Evolutionary conservation across 2,797 vertebrate genomes (phyloP), one percentile per base, ranked within the genome.

Genomic region (Paramormyrops hopkinsi): DNA sequence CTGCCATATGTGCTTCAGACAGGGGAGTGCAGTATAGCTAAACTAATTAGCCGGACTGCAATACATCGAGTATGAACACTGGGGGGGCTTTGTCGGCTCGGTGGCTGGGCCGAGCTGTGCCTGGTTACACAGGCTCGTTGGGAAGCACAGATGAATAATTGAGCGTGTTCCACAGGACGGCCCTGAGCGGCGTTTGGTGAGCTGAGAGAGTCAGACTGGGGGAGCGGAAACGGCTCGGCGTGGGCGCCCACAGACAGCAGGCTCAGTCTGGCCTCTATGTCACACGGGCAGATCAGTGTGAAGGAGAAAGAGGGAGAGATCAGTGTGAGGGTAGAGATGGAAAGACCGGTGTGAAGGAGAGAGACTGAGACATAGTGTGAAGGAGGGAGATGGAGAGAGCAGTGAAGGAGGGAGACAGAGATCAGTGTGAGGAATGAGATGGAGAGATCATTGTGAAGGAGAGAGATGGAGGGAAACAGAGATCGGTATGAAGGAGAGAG

Each of bases 81-180:
- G 6, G 46, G 9, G n/a, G 22, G 8, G 22, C 69, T 9, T 41
- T 41, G 25, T 33, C 17, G 29, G 22, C 51, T 29, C 17, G 3
- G 50, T 56, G 84, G 84, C 84, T 41, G 50, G 22, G 25, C 51
- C 11, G 25, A 54, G 51, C 50, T 0, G 14, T 19, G 33, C 50
- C 22, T 86, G 85, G 14, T 41, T 41, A 41, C 50, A 33, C 29
- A 41, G 25, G 84, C 6, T 25, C 1, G 25, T 54, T 33, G 12
- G 46, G 37, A 85, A 51, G 25, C 29, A 86, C 50, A 86, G 85
- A 53, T 86, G 25, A 86, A 86, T 86, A 86, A 59, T 86, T 86
- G 53, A 86, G 50, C 4, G 12, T 37, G 29, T 86, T 86, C 51
- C 51, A 54, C 25, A 37, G 85, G 85, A 54, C 17, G 25, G 51